These are phyloP conservation scores for Drosophila fuyamai DNA, from an alignment of 1,140 invertebrate species.

Conservation along the genomic window DNA sequence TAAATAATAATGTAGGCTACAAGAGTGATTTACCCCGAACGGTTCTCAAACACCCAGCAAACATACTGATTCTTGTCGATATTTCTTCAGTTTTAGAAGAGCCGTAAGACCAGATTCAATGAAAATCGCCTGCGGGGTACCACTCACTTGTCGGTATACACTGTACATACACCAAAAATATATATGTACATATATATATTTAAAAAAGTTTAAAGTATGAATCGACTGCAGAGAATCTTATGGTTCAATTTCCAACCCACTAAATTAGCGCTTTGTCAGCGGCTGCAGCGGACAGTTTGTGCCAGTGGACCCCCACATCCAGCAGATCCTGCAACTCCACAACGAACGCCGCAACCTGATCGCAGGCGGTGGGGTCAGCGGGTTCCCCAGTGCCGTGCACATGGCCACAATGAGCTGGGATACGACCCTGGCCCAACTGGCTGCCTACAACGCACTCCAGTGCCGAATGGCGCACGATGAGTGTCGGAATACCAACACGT, in stretches of 20 bases:
- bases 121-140: too few relatives aligned
- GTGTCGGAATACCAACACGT: conserved; percentile 69
- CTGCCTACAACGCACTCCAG: conserved; percentile 66
- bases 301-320: conserved; percentile 40
- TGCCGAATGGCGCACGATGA: conserved; percentile 76
- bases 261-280: conserved; percentile 51
- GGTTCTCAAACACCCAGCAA: too few relatives aligned
- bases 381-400: conserved; percentile 60
- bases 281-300: conserved; percentile 66
- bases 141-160: too few relatives aligned
- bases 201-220: too few relatives aligned
- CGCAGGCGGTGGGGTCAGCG: conserved; percentile 55
- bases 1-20: too few relatives aligned
- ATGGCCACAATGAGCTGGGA: conserved; percentile 75
- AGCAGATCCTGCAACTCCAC: conserved; percentile 57
- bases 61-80: too few relatives aligned
- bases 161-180: too few relatives aligned
- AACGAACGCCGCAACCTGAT: conserved; percentile 66
- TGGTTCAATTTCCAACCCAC: neutral
- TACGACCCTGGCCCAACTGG: conserved; percentile 47
- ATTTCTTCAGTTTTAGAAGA: too few relatives aligned
- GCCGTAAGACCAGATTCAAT: too few relatives aligned
- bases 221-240: too few relatives aligned
- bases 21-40: too few relatives aligned
- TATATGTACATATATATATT: neutral